Conservation (phyloP, 2,113 vertebrate genomes). For the Egretta garzetta region DNA sequence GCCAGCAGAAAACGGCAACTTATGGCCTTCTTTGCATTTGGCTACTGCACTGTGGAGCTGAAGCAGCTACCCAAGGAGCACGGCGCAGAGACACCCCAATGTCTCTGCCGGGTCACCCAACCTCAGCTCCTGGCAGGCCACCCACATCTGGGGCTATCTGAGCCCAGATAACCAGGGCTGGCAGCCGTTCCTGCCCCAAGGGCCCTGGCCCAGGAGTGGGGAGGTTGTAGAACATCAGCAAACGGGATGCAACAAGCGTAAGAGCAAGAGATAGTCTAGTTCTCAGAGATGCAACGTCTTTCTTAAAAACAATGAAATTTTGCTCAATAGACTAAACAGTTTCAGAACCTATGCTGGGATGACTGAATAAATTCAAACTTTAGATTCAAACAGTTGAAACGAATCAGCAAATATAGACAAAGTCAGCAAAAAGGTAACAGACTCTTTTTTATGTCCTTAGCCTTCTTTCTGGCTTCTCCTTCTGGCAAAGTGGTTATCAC, state of each 20-base stretch:
- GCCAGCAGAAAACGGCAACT: background rate
- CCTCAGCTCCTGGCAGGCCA: background rate
- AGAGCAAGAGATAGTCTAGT: background rate
- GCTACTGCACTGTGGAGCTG: background rate
- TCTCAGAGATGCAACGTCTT: background rate
- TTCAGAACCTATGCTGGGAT: background rate
- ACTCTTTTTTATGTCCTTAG: background rate
- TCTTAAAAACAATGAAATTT: background rate
- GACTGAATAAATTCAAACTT: background rate
- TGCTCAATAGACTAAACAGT: background rate
- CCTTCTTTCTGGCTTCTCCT: background rate
- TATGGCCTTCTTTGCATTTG: background rate
- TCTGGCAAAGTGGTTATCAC: background rate
- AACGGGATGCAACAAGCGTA: background rate
- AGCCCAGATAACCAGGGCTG: background rate
- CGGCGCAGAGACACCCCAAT: background rate
- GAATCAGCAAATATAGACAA: background rate
- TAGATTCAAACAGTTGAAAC: background rate
- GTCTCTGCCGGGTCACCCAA: background rate
- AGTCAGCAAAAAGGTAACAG: background rate
- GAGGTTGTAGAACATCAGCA: background rate
- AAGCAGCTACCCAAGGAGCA: fast-evolving
- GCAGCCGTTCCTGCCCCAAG: background rate
- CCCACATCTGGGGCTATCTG: background rate
- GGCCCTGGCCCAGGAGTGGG: background rate